phyloP scores from a whole-genome alignment of 2,797 vertebrate species.

The Tokudaia tokunoshimensis region DNA sequence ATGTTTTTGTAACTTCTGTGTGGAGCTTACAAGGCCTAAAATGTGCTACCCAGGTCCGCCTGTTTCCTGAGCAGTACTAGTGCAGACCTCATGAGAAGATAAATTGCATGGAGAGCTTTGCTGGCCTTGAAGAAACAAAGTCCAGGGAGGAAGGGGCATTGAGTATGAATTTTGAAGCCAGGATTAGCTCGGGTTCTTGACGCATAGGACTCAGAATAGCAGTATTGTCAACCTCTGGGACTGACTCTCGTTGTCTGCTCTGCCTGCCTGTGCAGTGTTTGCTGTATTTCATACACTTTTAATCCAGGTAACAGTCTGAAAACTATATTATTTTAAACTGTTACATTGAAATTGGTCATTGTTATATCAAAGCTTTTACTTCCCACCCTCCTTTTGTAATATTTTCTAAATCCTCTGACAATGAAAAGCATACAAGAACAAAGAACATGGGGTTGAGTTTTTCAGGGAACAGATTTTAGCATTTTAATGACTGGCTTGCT shows the following conservation, averaged over 20 bases:
- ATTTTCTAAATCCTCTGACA: conserved; percentile 42
- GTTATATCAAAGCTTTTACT: conserved; percentile 29
- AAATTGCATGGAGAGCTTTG: conserved; percentile 15
- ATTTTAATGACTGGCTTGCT: conserved; percentile 47
- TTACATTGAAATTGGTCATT: conserved; percentile 25
- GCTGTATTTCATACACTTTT: not conserved
- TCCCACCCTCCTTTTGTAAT: not conserved
- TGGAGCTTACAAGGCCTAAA: not conserved
- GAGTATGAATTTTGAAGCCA: conserved; percentile 33
- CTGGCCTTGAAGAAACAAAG: conserved; percentile 22
- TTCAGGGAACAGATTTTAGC: conserved; percentile 19
- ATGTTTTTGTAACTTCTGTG: conserved; percentile 20
- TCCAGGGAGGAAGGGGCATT: conserved; percentile 5
- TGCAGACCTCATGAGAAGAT: conserved; percentile 15
- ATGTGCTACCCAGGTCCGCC: not conserved
- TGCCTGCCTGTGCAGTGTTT: not conserved
- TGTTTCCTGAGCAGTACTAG: not conserved
- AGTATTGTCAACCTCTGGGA: not conserved
- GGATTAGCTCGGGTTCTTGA: conserved; percentile 7
- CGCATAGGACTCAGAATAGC: not conserved
- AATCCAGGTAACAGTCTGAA: not conserved
- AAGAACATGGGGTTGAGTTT: conserved; percentile 43
- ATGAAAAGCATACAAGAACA: conserved; percentile 42
- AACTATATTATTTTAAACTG: not conserved
- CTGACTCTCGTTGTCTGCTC: not conserved